Evolutionary conservation across 2,113 vertebrate species (phyloP).

Genomic region (Melanerpes formicivorus): DNA sequence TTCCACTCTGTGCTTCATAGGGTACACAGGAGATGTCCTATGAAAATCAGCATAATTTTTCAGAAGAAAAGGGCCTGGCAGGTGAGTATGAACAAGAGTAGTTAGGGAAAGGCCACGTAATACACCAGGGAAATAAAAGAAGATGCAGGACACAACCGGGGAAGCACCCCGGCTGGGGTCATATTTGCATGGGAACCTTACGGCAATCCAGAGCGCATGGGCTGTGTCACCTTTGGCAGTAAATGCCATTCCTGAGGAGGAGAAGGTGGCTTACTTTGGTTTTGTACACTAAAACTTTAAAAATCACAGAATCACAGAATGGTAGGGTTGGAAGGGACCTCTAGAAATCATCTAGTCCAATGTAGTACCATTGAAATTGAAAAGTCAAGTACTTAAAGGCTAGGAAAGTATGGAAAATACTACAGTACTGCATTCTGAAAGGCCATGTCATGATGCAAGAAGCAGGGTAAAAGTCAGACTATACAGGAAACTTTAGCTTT

Average conservation of each 20-base stretch:
- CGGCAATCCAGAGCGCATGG: neutral
- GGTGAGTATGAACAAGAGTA: neutral
- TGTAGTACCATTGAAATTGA: neutral
- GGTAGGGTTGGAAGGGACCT: no score
- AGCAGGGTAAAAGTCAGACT: neutral
- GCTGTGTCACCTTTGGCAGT: neutral
- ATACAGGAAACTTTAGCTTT: neutral
- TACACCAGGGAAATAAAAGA: neutral
- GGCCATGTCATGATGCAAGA: fast-evolving
- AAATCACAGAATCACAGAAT: no score
- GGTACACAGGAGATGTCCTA: neutral
- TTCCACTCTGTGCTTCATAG: fast-evolving
- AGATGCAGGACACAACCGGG: neutral
- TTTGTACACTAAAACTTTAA: neutral
- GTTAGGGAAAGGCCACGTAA: neutral
- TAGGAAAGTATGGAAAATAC: neutral
- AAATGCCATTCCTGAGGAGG: fast-evolving
- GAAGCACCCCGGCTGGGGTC: fast-evolving
- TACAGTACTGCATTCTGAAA: neutral
- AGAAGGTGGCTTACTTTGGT: neutral
- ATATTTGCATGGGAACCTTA: neutral
- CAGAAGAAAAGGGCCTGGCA: neutral
- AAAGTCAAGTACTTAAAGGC: neutral
- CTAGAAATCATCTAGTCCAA: no score
- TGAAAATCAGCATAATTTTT: neutral